Evolutionary conservation across 1,140 invertebrate genomes (phyloP).

Genomic region (Magallana angulata): DNA sequence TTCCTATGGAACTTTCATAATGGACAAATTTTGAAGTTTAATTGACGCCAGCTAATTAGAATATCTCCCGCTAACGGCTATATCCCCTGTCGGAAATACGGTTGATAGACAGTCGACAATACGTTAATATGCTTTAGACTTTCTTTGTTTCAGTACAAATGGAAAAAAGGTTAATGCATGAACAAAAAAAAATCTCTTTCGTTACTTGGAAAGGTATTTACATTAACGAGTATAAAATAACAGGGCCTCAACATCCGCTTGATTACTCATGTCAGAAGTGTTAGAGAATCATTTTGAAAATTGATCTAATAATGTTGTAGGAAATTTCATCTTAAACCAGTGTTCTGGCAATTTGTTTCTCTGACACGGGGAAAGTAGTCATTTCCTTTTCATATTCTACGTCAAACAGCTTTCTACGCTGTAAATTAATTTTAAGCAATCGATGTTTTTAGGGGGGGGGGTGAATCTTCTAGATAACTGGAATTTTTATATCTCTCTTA

Average conservation of each 20-base stretch:
- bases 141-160: background rate
- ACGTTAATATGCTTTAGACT: background rate
- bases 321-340: slow-evolving; percentile 36
- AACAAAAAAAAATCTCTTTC: background rate
- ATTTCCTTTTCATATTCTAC: background rate
- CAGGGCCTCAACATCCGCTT: slow-evolving; percentile 8
- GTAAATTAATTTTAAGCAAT: slow-evolving; percentile 11
- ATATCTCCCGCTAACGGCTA: background rate
- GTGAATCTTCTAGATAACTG: slow-evolving; percentile 1
- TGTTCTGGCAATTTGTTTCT: slow-evolving; percentile 26
- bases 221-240: slow-evolving; percentile 21
- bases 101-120: background rate
- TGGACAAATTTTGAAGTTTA: slow-evolving; percentile 11
- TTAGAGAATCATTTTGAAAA: background rate
- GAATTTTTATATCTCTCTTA: slow-evolving; percentile 15
- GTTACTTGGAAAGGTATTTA: background rate
- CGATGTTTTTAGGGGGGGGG: background rate
- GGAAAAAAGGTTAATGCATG: slow-evolving; percentile 20
- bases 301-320: slow-evolving; percentile 34
- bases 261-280: slow-evolving; percentile 30
- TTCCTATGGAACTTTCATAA: background rate
- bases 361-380: slow-evolving; percentile 10
- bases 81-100: slow-evolving; percentile 3
- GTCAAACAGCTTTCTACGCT: background rate
- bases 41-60: background rate